Evolutionary conservation across 2,888 invertebrate species (phyloP), one percentile per base, ranked within the genome.

Genomic region (Eilema sororculum): DNA sequence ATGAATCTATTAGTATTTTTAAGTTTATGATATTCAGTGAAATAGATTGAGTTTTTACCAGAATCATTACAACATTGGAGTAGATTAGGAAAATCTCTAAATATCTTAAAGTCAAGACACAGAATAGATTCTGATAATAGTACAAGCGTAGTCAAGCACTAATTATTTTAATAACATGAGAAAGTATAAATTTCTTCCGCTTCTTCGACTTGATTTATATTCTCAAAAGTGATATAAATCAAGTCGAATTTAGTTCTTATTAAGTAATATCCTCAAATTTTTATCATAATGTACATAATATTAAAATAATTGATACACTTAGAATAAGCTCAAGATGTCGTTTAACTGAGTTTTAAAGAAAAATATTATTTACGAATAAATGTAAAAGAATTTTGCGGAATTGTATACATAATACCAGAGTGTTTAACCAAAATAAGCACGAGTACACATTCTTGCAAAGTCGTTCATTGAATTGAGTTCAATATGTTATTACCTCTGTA

Each of bases 401-500:
- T 12, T 33, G 10, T 33, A 33, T 33, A 6, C 22, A n/a, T n/a
- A 22, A n/a, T 33, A 10, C 9, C n/a, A 12, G 9, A 24, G 24
- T 9, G 2, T 22, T 24, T 12, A 3, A 28, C n/a, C 41, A 30
- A 46, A 24, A 16, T 64, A 28, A n/a, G n/a, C 22, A 57, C 28
- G 25, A 52, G 8, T 8, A 60, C 16, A 28, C 60, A 22, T 67
- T 28, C 46, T 28, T 67, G 4, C 30, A 41, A 28, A 52, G 46
- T 52, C 60, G 8, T 52, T 22, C 22, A 33, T 52, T 24, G 16
- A 37, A 41, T n/a, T 25, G 8, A 41, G 20, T 25, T 12, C 65
- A 46, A 20, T 46, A 65, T 52, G 20, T 65, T 58, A 69, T 46
- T n/a, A n/a, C n/a, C n/a, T n/a, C n/a, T n/a, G n/a, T n/a, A n/a